phyloP scores from a whole-genome alignment of 2,113 vertebrate genomes.

The Daubentonia madagascariensis region DNA sequence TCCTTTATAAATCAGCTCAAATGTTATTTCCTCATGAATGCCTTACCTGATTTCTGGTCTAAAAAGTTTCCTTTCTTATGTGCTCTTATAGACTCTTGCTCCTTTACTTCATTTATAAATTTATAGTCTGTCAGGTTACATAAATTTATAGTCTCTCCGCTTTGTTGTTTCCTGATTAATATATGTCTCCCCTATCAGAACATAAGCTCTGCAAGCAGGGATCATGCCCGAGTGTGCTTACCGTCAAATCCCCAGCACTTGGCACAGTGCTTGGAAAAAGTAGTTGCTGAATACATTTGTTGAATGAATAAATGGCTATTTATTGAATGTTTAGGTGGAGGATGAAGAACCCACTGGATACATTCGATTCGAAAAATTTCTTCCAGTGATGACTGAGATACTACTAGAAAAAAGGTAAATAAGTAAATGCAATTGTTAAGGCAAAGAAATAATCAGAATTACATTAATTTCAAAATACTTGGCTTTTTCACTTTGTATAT shows the following conservation, averaged over 20 bases:
- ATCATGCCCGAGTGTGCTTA: neutral
- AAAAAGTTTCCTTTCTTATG: neutral
- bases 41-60: neutral
- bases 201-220: neutral
- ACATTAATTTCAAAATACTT: neutral
- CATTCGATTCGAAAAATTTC: constrained; percentile 90
- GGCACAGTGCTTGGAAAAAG: neutral
- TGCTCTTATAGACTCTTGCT: neutral
- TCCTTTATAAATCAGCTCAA: neutral
- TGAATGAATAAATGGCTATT: neutral
- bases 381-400: constrained; percentile 91
- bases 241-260: neutral
- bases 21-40: neutral
- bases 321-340: constrained; percentile 87
- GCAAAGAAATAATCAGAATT: neutral
- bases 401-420: constrained; percentile 89
- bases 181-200: neutral
- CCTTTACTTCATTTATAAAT: neutral
- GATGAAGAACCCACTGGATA: constrained; percentile 90
- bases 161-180: neutral
- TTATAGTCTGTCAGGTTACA: neutral
- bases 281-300: neutral
- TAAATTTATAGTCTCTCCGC: neutral
- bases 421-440: constrained; percentile 36
- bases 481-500: neutral